Base-by-base conservation (phyloP, 2,888 invertebrate genomes). In the Diarsia rubi region DNA sequence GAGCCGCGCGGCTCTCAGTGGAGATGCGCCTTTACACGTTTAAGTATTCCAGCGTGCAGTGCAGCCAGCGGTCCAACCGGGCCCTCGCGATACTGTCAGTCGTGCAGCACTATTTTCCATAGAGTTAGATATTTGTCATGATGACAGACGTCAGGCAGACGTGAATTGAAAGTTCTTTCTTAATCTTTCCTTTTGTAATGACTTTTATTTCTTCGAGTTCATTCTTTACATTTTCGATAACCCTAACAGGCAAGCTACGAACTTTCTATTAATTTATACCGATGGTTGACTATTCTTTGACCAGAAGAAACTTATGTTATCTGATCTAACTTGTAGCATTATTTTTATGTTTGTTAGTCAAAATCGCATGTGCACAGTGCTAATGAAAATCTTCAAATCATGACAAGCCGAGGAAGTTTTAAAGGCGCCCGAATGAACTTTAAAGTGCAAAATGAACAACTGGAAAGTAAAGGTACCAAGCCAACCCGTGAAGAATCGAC, bases 401-500 rank as follows among this genome's bases (percentile, higher is more conserved):
- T 96, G 95, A 92, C 94, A 82, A 94, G 91, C 88, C 92, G 96
- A 92, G 88, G 89, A 77, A 93, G 81, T 89, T 92, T 93, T 85
- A 94, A 95, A 91, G 93, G 91, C 88, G 86, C 92, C 88, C 95
- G 95, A 91, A 96, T 95, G 95, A 95, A 95, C 93, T 95, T 84
- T 87, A 96, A 95, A 90, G 90, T 90, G 80, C 94, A 94, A 93
- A 94, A 95, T 95, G 96, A 96, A 85, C 88, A 90, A 6, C 82
- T 90, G 19, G 96, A 96, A 87, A 88, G 91, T 64, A 97, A 97
- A 93, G 98, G 98, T 76, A 98, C 98, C 37, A 97, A 98, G 93
- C 98, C 99, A 5, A 98, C 99, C 6, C 97, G 98, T 47, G 98
- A 98, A 81, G 99, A 99, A 27, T 97, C 98, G 16, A 98, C 98